Conservation (phyloP, 2,797 vertebrate species). For the Danio tinwini region DNA sequence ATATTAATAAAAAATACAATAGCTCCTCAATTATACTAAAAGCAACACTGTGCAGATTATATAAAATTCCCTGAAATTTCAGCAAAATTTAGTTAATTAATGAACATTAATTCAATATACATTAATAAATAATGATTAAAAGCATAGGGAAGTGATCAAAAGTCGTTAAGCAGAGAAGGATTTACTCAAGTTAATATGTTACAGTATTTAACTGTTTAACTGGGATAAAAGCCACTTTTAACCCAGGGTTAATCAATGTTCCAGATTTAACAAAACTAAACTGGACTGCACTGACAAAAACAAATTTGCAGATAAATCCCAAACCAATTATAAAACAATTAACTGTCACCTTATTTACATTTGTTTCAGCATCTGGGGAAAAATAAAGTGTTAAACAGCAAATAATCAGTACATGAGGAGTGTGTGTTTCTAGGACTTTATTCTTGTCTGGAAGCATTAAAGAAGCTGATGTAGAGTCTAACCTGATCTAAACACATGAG, state of each 20-base stretch:
- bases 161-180: neutral
- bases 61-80: neutral
- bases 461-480: neutral
- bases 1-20: too few species aligned
- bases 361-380: neutral
- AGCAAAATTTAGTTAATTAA: neutral
- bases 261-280: neutral
- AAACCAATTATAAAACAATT: too few species aligned
- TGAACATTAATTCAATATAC: neutral
- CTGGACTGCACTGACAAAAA: neutral
- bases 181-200: neutral
- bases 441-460: neutral
- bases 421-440: too few species aligned
- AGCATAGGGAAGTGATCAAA: neutral
- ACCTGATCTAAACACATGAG: slow-evolving; percentile 99
- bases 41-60: neutral
- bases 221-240: neutral
- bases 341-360: slow-evolving; percentile 3
- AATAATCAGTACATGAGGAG: neutral
- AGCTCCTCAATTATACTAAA: too few species aligned
- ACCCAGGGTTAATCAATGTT: slow-evolving; percentile 13
- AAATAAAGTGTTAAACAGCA: neutral
- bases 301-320: too few species aligned
- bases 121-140: neutral
- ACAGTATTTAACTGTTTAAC: neutral